Conservation (phyloP, 2,797 vertebrate genomes). For the Hydrophis major region DNA sequence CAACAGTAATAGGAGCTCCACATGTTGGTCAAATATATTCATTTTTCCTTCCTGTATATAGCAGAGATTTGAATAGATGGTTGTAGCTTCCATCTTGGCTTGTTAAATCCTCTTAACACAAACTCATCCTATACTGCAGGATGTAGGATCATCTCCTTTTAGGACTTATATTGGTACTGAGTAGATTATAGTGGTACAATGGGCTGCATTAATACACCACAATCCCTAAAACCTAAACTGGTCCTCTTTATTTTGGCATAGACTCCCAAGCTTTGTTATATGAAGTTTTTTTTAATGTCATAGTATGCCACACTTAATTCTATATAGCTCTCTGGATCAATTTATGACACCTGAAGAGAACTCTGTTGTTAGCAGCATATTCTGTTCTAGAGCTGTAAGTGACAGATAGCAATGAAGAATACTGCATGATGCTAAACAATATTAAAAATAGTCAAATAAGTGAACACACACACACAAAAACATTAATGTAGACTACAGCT, state of each 20-base stretch:
- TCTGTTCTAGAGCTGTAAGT: rapidly evolving
- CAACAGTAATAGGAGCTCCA: neutral
- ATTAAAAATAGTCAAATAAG: neutral
- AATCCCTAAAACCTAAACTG: neutral
- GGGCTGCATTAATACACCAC: neutral
- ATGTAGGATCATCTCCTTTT: neutral
- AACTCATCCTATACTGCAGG: neutral
- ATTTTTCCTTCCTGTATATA: neutral
- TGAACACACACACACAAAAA: constrained; percentile 13
- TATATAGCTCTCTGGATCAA: neutral
- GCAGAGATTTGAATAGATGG: neutral
- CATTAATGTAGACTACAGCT: constrained; percentile 10
- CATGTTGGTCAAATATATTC: neutral
- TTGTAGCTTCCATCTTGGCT: neutral
- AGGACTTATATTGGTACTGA: neutral
- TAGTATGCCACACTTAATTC: rapidly evolving
- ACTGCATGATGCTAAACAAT: constrained; percentile 28
- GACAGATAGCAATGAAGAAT: neutral
- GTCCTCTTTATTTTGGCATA: neutral
- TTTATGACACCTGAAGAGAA: neutral
- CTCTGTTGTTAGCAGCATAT: neutral
- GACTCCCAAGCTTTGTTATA: neutral
- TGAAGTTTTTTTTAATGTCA: neutral
- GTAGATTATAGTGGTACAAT: neutral
- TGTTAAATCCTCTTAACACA: neutral